Evolutionary conservation across 2,797 vertebrate species (phyloP), one percentile per base, ranked within the genome.

Genomic region (Lagodon rhomboides): DNA sequence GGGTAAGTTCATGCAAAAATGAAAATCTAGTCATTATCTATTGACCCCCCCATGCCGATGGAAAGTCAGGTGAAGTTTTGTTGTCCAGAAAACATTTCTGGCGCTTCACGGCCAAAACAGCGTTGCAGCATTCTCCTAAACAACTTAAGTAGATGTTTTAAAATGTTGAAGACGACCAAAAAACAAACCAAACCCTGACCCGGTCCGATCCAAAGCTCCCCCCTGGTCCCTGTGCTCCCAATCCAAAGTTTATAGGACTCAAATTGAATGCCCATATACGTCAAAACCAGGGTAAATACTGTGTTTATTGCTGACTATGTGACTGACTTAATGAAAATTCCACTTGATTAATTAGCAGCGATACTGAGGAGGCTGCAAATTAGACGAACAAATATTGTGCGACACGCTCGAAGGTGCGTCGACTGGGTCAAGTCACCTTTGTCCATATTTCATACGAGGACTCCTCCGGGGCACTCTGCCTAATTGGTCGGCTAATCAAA

Each of bases 401-500:
- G 53, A 74, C 50, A 20, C 81, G 44, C 75, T 82, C 68, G 67
- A 7, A 88, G 77, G 44, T 69, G 46, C 43, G 18, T 51, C 25
- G 80, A 73, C 50, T 23, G 71, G 78, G 81, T 85, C 85, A 59
- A 63, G 74, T 79, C 75, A 79, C 88, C 82, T 89, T 89, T 60
- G 66, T 80, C 85, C 72, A 64, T 13, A 51, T 71, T 82, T 80
- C 75, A 27, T 60, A 56, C 11, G 5, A 67, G 66, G 23, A 34
- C 80, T 77, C 80, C 88, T 87, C 38, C 1, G 46, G 85, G 80
- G 69, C 82, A 75, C 91, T 93, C 86, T 71, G 89, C 83, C 75
- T 89, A 92, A 95, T 94, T 92, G 90, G 76, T 75, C 41, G 54
- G 77, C 87, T 93, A 93, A 95, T 95, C 93, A 85, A 90, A 90